Conservation (phyloP, 1,140 invertebrate species). For the Pseudomyrmex flavicornis region DNA sequence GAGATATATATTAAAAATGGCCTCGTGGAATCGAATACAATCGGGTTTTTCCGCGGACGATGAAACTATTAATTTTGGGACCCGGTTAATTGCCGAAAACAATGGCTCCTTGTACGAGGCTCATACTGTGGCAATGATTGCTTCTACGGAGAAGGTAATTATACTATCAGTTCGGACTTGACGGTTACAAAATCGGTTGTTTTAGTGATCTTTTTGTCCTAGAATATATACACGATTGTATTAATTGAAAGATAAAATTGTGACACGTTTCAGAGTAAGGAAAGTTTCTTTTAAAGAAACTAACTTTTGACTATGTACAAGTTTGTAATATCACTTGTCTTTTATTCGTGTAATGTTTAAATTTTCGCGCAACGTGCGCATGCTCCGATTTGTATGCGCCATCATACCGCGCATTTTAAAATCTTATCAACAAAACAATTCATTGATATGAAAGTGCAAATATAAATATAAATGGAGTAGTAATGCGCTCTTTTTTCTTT, state of each 20-base stretch:
- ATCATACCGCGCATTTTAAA: not conserved
- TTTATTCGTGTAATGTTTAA: not conserved
- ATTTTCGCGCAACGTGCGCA: not conserved
- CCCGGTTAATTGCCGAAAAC: conserved; percentile 78
- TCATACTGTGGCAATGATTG: conserved; percentile 80
- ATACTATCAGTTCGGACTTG: not conserved
- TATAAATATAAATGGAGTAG: too few relatives aligned
- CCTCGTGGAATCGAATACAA: conserved; percentile 76
- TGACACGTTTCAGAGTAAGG: too few relatives aligned
- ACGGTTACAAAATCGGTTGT: not conserved
- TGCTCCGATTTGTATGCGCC: not conserved
- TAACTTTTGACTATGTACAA: too few relatives aligned
- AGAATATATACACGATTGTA: not conserved
- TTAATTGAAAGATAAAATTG: not conserved
- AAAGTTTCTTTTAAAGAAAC: too few relatives aligned
- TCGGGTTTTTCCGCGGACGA: conserved; percentile 82
- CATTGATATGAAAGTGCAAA: too few relatives aligned
- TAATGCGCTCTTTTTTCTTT: too few relatives aligned
- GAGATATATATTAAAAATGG: conserved; percentile 62
- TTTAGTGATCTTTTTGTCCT: not conserved
- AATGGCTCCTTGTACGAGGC: conserved; percentile 82
- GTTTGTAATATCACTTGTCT: not conserved
- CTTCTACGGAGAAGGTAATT: conserved; percentile 71
- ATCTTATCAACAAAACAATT: not conserved
- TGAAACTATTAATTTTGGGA: conserved; percentile 84